Evolutionary conservation across 2,797 vertebrate species (phyloP).

Genomic region (Ptychobarbus kaznakovi): DNA sequence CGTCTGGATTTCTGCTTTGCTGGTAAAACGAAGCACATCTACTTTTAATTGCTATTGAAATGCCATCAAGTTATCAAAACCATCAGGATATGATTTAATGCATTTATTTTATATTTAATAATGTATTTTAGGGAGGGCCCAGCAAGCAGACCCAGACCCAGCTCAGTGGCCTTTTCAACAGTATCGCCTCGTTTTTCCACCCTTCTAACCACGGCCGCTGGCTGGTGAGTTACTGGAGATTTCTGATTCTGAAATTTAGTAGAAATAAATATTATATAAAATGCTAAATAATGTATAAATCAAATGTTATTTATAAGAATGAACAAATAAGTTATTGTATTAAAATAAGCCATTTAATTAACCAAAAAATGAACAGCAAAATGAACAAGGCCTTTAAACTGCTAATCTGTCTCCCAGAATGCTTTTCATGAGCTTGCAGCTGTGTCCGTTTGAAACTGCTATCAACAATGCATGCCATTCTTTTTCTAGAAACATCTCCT

Average conservation of each 20-base stretch:
- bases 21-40: slow-evolving; percentile 71
- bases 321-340: neutral
- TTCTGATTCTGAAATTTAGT: neutral
- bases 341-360: neutral
- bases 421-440: slow-evolving; percentile 46
- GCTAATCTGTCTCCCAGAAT: slow-evolving; percentile 10
- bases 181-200: slow-evolving; percentile 96
- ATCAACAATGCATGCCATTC: slow-evolving; percentile 70
- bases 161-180: slow-evolving; percentile 93
- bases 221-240: slow-evolving; percentile 86
- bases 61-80: neutral
- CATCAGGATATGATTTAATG: neutral
- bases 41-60: neutral
- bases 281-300: neutral
- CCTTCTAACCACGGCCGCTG: slow-evolving; percentile 97
- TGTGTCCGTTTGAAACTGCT: slow-evolving; percentile 65
- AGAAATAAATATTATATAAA: neutral
- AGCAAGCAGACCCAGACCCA: slow-evolving; percentile 94
- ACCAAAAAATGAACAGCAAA: neutral
- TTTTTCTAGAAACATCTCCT: slow-evolving; percentile 68
- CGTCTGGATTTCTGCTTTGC: slow-evolving; percentile 94
- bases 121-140: slow-evolving; percentile 88
- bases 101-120: neutral
- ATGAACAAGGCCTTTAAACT: neutral
- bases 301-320: neutral